Base-by-base conservation (phyloP, 2,888 invertebrate genomes). In the Liopterus haemorrhoidalis region DNA sequence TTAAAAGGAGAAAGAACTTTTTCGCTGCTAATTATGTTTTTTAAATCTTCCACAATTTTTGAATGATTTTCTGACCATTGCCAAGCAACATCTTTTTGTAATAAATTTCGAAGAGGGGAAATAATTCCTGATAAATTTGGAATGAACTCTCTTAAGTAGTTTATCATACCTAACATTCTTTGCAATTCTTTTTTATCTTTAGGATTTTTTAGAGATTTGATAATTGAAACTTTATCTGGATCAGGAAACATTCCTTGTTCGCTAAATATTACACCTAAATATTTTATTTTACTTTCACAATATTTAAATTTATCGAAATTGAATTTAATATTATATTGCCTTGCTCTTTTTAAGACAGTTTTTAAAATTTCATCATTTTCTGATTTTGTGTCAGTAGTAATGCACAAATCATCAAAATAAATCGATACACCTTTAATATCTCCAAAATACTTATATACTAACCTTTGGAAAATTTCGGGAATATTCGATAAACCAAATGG, bases 371-470 rank as follows among this genome's bases (percentile, higher is more conserved):
- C 4, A 46, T 58, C 55, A 49, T 58, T 59, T 42, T 57, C 46
- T 51, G 45, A 33, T 43, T 51, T 33, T 15, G 14, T 38, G 25
- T 42, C 31, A 9, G 42, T 51, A 4, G 41, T 21, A 16, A 49
- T 43, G 16, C 53, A 22, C 45, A 63, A 47, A 54, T 62, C 50
- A 53, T 67, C 54, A 50, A 62, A 51, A 50, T 64, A 59, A 28
- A 67, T 37, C 40, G 56, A 5, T 33, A 65, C 54, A 47, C 61
- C 37, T 31, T 35, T 20, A 49, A 57, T 54, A 52, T 59, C 16
- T 55, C 62, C 27, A 64, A 61, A 60, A 57, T 59, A 14, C 51
- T 62, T 24, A 52, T 55, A 12, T 59, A 60, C 59, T 18, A 53
- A 48, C 32, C 52, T 55, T 43, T 63, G 60, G 49, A 63, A 64